Percentiles rank a stretch among this genome's conserved stretches.
phyloP scores from a whole-genome alignment of 2,888 invertebrate species.

The Calameuta filiformis region DNA sequence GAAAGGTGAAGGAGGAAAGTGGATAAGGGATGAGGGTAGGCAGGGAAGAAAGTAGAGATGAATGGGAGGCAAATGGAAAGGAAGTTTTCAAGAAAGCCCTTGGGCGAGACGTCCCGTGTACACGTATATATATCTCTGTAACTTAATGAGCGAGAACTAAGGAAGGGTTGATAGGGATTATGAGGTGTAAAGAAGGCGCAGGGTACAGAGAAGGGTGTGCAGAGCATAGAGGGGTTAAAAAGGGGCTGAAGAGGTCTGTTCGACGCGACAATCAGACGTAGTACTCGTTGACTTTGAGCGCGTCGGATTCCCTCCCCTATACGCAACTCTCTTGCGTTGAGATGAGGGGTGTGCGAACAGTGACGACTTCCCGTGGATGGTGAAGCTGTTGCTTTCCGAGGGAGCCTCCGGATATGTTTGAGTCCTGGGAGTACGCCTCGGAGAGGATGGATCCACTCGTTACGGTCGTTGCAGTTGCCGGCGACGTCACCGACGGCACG shows the following conservation, averaged over 20 bases:
- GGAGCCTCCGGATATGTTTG: neutral
- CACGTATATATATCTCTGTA: neutral
- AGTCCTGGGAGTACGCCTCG: slow-evolving; percentile 15
- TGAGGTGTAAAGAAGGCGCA: neutral
- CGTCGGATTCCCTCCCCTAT: slow-evolving; percentile 64
- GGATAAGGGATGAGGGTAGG: neutral
- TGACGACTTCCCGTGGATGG: slow-evolving; percentile 61
- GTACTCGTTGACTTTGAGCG: slow-evolving; percentile 64
- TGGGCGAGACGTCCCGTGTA: neutral
- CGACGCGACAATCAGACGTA: slow-evolving; percentile 57
- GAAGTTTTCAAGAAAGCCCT: neutral
- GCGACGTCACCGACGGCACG: slow-evolving; percentile 31
- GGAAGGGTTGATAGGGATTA: neutral
- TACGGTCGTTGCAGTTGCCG: slow-evolving; percentile 27
- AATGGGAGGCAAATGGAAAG: neutral
- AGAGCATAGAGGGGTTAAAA: neutral
- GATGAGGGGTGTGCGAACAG: slow-evolving; percentile 62
- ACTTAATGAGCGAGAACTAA: neutral
- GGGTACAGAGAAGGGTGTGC: neutral
- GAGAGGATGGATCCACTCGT: slow-evolving; percentile 5
- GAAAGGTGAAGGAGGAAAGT: too few relatives aligned
- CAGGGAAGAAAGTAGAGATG: neutral
- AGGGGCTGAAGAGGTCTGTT: neutral
- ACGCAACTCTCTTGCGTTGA: slow-evolving; percentile 64
- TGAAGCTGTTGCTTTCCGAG: slow-evolving; percentile 49